Base-by-base conservation (phyloP, 2,888 invertebrate genomes). In the Morpho deidamia region DNA sequence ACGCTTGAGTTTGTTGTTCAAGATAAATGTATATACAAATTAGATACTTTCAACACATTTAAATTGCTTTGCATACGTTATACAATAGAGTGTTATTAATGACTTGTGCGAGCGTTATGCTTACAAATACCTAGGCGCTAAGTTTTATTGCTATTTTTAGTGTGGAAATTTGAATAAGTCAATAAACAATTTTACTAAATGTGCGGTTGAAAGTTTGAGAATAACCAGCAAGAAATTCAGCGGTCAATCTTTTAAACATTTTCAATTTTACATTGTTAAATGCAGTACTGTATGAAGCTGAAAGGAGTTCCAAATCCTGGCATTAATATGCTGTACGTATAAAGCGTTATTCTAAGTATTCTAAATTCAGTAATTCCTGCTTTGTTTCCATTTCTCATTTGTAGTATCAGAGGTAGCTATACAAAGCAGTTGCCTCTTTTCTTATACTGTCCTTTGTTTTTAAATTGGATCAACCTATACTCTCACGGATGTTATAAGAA, bases 41-140 rank as follows among this genome's bases (percentile, higher is more conserved):
- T 33, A 47, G 38, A 40, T 47, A 40, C 10, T 33, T 47, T 47
- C 33, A 33, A 47, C 39, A 47, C 32, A 47, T 47, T 40, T 8
- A 47, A 47, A 47, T 47, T 40, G 33, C 40, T 40, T 33, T 32
- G 32, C 11, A 11, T 33, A 40, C 11, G 38, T 11, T 33, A 11
- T n/a, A 40, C 40, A 40, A 40, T 12, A 32, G 11, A 47, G 11
- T 39, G 40, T 47, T 38, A 47, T 47, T 47, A 47, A 47, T 39
- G 47, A 40, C 33, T 47, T 32, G 37, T 46, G 46, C 11, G n/a
- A 11, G 38, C 38, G 14, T 8, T 12, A 45, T 37, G 35, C 10
- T 35, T 45, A 14, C 8, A 37, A 45, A 40, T 40, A 7, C 10
- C 3, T 12, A 2, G 7, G 23, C 23, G 23, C 23, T 23, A 23